Evolutionary conservation across 2,888 invertebrate genomes (phyloP), one percentile per base, ranked within the genome.

Genomic region (Xanthostigma xanthostigma): DNA sequence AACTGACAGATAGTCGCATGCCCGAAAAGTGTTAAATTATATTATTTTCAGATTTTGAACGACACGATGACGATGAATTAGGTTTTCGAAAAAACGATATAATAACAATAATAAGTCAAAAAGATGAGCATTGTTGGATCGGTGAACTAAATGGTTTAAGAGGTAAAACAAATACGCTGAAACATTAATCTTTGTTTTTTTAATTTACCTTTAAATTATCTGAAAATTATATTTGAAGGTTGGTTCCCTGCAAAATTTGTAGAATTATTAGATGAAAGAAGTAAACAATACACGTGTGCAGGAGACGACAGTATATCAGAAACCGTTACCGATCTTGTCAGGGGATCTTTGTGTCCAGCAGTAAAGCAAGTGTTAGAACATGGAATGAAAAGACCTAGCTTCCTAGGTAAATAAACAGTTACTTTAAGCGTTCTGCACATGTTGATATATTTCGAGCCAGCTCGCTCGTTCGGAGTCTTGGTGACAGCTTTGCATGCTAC

Each of bases 231-330:
- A 3, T 27, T 27, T 27, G 1, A 27, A 65, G 81, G 94, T 40
- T 96, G 95, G 95, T 96, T 96, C 69, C 95, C 95, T 27, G 94
- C 95, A 2, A 89, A 94, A 70, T 95, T 95, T 72, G 94, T 96
- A 0, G 88, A 94, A 67, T 72, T 96, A 42, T 72, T 98, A 42
- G 98, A 99, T 69, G 98, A 99, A 69, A 72, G 92, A 52, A 90
- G 91, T 64, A 92, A 92, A 62, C 78, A 83, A 58, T 93, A 93
- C 60, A 89, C 89, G 46, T 81, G 85, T 54, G 91, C 90, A 35
- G 98, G 98, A 6, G 98, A 99, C 70, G 98, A 98, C 68, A 87
- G 92, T 17, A 91, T 98, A 13, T 92, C 92, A 41, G 95, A 96
- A 70, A 89, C 89, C 48, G 90, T 97, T 37, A 96, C 96, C 3